These are phyloP conservation scores for Archaeoteleia sp. DNA, from an alignment of 2,888 invertebrate species.

Conservation along the genomic window DNA sequence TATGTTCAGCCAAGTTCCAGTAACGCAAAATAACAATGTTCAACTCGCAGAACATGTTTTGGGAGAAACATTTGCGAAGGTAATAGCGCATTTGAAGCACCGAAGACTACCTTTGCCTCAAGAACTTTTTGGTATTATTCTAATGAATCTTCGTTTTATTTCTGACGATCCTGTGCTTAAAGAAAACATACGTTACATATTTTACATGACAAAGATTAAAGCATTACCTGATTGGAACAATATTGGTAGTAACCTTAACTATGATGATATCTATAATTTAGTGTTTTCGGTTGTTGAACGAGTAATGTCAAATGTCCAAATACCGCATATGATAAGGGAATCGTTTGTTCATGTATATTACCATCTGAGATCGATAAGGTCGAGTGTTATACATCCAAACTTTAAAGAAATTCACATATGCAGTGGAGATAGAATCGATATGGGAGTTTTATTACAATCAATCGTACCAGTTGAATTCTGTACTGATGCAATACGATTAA, in stretches of 20 bases:
- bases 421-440: slow-evolving; percentile 23
- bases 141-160: slow-evolving; percentile 51
- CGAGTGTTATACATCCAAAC: slow-evolving; percentile 11
- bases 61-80: slow-evolving; percentile 48
- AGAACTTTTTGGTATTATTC: slow-evolving; percentile 49
- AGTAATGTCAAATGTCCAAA: slow-evolving; percentile 19
- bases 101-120: slow-evolving; percentile 32
- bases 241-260: neutral
- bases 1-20: neutral
- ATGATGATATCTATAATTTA: slow-evolving; percentile 35
- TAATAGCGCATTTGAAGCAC: slow-evolving; percentile 28
- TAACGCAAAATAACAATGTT: neutral
- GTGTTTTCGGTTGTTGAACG: slow-evolving; percentile 29
- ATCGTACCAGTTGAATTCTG: slow-evolving; percentile 36
- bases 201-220: slow-evolving; percentile 22
- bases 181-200: slow-evolving; percentile 52
- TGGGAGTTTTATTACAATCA: slow-evolving; percentile 35
- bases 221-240: slow-evolving; percentile 45
- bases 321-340: slow-evolving; percentile 31
- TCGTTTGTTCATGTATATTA: slow-evolving; percentile 44
- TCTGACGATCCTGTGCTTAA: slow-evolving; percentile 52
- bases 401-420: slow-evolving; percentile 18
- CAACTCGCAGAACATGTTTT: slow-evolving; percentile 17
- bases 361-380: slow-evolving; percentile 30
- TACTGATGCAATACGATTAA: slow-evolving; percentile 33